Evolutionary conservation across 1,140 invertebrate species (phyloP).

Genomic region (Caenorhabditis latens): DNA sequence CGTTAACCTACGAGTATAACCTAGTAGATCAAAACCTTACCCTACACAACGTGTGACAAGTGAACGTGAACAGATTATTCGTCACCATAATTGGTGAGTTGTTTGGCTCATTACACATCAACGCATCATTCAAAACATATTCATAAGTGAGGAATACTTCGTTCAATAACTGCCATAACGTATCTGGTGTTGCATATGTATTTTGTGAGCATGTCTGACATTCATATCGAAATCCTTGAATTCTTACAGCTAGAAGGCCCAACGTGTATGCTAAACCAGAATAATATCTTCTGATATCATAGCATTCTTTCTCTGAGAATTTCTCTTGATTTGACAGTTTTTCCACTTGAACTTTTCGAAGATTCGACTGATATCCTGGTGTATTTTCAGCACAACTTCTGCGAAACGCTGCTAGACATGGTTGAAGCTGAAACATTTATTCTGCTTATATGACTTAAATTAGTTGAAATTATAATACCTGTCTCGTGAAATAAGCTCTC

Average conservation of each 20-base stretch:
- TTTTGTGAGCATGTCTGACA: conserved; percentile 31
- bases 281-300: conserved; percentile 27
- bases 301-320: background rate
- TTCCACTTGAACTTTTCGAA: conserved; percentile 16
- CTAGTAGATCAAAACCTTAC: background rate
- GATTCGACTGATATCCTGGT: background rate
- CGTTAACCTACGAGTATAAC: background rate
- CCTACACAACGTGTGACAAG: background rate
- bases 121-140: conserved; percentile 61
- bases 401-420: conserved; percentile 47
- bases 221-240: conserved; percentile 44
- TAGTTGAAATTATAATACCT: background rate
- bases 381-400: conserved; percentile 41
- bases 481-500: conserved; percentile 39
- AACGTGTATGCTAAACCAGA: background rate
- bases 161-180: conserved; percentile 21
- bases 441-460: background rate
- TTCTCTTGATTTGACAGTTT: conserved; percentile 43
- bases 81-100: conserved; percentile 66
- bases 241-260: conserved; percentile 7
- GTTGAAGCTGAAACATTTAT: conserved; percentile 22
- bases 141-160: conserved; percentile 46
- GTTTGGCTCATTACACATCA: conserved; percentile 62
- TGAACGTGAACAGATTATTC: conserved; percentile 65
- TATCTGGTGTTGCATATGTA: background rate